phyloP scores from a whole-genome alignment of 1,140 invertebrate species.

The Capitella teleta region DNA sequence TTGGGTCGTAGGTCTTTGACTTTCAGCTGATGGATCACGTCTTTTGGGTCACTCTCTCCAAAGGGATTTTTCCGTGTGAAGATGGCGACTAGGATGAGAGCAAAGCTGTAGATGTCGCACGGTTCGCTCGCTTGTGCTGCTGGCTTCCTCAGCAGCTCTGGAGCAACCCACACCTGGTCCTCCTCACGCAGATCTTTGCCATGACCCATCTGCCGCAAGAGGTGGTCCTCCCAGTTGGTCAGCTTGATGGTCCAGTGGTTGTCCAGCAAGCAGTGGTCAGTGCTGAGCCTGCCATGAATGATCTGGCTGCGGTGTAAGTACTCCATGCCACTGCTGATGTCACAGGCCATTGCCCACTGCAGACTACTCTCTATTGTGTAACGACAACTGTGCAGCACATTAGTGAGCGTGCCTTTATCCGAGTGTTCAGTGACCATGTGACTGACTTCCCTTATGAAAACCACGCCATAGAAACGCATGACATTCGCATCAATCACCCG shows the following conservation, averaged over 20 bases:
- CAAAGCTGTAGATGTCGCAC: constrained; percentile 9
- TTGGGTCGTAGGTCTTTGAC: neutral
- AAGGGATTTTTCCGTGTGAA: constrained; percentile 5
- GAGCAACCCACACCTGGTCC: constrained; percentile 7
- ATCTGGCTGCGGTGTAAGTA: constrained; percentile 1
- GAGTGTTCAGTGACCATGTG: constrained; percentile 11
- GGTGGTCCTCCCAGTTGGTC: constrained; percentile 1
- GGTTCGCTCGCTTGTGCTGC: neutral
- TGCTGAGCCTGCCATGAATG: neutral
- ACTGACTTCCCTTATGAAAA: constrained; percentile 15
- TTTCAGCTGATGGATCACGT: too few species aligned
- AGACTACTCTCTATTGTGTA: constrained; percentile 14
- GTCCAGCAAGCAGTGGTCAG: constrained; percentile 5
- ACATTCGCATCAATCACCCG: constrained; percentile 20
- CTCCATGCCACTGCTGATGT: constrained; percentile 4
- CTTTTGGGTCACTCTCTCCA: neutral
- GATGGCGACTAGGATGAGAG: constrained; percentile 7
- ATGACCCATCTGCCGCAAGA: neutral
- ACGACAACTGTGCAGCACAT: constrained; percentile 1
- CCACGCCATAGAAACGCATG: constrained; percentile 24
- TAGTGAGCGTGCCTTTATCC: neutral
- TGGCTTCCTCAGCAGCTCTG: neutral
- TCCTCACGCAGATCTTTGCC: neutral
- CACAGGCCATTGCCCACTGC: constrained; percentile 16
- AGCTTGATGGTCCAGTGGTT: constrained; percentile 6